These are phyloP conservation scores for Eurypyga helias DNA, from an alignment of 2,113 vertebrate genomes.

Conservation along the genomic window DNA sequence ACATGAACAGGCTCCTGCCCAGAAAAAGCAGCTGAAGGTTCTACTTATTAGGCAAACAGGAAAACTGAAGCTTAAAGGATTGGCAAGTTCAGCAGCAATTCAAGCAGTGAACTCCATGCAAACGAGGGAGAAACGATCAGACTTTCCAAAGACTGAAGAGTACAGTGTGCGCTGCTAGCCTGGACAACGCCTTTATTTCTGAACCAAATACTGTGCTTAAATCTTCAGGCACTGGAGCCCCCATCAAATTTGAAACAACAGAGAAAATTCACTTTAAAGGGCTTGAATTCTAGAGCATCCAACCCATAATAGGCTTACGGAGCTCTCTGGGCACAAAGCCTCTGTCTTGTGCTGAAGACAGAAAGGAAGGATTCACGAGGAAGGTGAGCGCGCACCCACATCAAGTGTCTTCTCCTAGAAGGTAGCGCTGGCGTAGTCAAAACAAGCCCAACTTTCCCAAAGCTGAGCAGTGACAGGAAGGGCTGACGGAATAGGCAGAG, in stretches of 20 bases:
- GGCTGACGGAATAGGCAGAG: neutral
- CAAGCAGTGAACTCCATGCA: constrained; percentile 5
- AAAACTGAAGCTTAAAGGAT: neutral
- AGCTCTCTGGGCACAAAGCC: neutral
- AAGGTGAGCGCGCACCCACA: neutral
- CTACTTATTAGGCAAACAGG: neutral
- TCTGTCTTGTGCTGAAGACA: neutral
- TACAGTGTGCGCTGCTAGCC: neutral
- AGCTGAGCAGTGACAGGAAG: neutral
- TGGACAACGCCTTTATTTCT: neutral
- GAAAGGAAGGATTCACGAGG: neutral
- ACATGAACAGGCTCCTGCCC: neutral
- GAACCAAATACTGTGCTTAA: neutral
- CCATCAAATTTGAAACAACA: neutral
- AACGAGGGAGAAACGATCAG: neutral
- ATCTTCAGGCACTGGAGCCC: neutral
- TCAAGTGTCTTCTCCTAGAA: neutral
- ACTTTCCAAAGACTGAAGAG: neutral
- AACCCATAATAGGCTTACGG: fast-evolving
- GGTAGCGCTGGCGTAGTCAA: neutral
- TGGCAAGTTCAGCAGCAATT: constrained; percentile 29
- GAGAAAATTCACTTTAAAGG: neutral
- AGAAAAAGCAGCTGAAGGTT: constrained; percentile 21
- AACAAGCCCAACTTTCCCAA: neutral
- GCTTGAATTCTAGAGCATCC: neutral